Conservation (phyloP, 1,140 invertebrate species). For the Psix sp. region DNA sequence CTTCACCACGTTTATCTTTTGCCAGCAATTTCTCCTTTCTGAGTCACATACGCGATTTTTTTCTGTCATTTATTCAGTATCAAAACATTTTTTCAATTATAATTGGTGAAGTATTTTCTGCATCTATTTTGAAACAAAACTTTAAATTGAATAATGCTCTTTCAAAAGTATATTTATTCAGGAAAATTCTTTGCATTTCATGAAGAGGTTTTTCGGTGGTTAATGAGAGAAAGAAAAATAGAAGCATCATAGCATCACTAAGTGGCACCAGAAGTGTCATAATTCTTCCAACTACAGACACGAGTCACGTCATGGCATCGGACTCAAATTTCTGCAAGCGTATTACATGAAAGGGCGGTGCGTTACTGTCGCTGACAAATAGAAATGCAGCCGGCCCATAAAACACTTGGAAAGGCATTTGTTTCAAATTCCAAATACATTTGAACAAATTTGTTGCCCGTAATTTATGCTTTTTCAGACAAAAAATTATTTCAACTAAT, state of each 20-base stretch:
- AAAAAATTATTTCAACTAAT: no score
- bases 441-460: not conserved
- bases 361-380: conserved; percentile 29
- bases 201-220: no score
- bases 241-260: not conserved
- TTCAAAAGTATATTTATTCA: no score
- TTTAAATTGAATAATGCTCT: no score
- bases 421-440: conserved; percentile 14
- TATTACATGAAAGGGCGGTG: conserved; percentile 25
- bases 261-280: conserved; percentile 39
- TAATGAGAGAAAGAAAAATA: not conserved
- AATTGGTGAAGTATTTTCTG: no score
- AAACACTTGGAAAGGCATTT: conserved; percentile 18
- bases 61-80: no score
- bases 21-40: not conserved
- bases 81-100: no score
- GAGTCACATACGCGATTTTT: no score
- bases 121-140: no score
- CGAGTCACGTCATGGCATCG: conserved; percentile 29
- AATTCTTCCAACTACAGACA: conserved; percentile 33
- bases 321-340: conserved; percentile 43
- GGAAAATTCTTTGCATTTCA: no score
- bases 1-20: not conserved
- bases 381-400: conserved; percentile 22
- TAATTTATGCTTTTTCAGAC: no score